A percentile compares a stretch with the other conserved stretches of the same genome.
Conservation (phyloP, 2,888 invertebrate species). For the Drosophila mayaguana region DNA sequence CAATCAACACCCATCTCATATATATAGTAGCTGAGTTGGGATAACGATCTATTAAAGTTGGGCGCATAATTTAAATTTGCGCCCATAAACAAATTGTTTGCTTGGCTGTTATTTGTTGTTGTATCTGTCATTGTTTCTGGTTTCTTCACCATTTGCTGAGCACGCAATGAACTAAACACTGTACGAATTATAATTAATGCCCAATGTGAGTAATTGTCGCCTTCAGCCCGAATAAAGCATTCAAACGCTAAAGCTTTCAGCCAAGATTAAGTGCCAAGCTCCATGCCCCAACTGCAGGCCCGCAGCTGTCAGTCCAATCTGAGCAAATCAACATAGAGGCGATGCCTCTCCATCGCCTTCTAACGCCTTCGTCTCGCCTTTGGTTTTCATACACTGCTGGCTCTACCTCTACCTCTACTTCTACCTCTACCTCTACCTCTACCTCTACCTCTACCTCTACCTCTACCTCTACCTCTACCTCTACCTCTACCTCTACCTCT, state of each 20-base stretch:
- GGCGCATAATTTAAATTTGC: slow-evolving; percentile 32
- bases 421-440: too few species aligned
- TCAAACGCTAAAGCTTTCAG: slow-evolving; percentile 14
- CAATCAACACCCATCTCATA: slow-evolving; percentile 29
- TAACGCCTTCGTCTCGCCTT: background rate
- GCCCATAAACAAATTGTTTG: slow-evolving; percentile 45
- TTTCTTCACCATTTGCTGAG: slow-evolving; percentile 18
- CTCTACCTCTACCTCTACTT: background rate
- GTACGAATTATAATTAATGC: slow-evolving; percentile 67
- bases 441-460: background rate
- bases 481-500: background rate
- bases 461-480: background rate
- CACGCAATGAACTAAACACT: slow-evolving; percentile 22
- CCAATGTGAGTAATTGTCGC: slow-evolving; percentile 65
- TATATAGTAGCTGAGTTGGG: slow-evolving; percentile 5
- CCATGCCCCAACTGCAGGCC: slow-evolving; percentile 22
- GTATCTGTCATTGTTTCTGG: slow-evolving; percentile 10
- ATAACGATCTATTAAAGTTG: slow-evolving; percentile 38
- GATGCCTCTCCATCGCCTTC: background rate
- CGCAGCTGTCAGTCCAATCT: slow-evolving; percentile 30
- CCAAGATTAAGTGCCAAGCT: slow-evolving; percentile 28
- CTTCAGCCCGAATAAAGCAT: slow-evolving; percentile 23
- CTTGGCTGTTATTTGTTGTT: slow-evolving; percentile 15
- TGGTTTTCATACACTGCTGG: background rate
- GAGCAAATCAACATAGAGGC: background rate